Percentiles rank a stretch among this genome's conserved stretches.
These are phyloP conservation scores for Notocelia uddmanniana DNA, from an alignment of 2,888 invertebrate genomes.

Conservation along the genomic window DNA sequence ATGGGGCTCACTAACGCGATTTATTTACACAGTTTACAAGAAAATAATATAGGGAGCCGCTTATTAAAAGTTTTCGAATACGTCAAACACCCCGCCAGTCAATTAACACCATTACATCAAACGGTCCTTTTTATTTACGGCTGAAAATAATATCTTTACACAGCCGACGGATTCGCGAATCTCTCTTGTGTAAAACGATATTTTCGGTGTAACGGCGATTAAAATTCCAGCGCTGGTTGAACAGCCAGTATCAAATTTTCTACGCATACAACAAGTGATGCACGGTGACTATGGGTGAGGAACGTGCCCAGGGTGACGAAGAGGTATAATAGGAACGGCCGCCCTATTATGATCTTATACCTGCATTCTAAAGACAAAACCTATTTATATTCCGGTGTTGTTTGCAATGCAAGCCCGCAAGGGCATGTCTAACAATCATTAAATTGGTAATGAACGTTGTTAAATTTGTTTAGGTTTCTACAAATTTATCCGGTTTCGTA, in stretches of 20 bases:
- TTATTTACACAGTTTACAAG: slow-evolving; percentile 57
- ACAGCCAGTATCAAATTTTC: slow-evolving; percentile 57
- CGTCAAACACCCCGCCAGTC: not conserved
- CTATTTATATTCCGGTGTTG: slow-evolving; percentile 61
- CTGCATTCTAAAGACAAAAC: slow-evolving; percentile 56
- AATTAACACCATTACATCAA: not conserved
- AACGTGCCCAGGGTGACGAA: slow-evolving; percentile 72
- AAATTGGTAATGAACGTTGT: slow-evolving; percentile 4
- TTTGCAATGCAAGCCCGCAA: slow-evolving; percentile 49
- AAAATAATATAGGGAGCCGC: slow-evolving; percentile 14
- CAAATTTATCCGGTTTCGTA: slow-evolving; percentile 25
- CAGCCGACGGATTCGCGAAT: slow-evolving; percentile 24
- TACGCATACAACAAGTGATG: slow-evolving; percentile 56
- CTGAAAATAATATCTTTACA: slow-evolving; percentile 13
- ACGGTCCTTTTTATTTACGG: not conserved
- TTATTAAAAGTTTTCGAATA: not conserved
- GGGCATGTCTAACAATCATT: slow-evolving; percentile 11
- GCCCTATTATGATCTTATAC: slow-evolving; percentile 65
- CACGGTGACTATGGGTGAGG: slow-evolving; percentile 52
- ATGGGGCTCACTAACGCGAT: slow-evolving; percentile 57
- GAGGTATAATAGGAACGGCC: slow-evolving; percentile 52
- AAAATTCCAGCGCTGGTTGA: slow-evolving; percentile 65
- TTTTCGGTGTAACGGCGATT: slow-evolving; percentile 56
- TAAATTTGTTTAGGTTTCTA: slow-evolving; percentile 46
- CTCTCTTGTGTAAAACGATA: slow-evolving; percentile 30